Conservation (phyloP, 1,140 invertebrate genomes). For the Heliconius hermathena region DNA sequence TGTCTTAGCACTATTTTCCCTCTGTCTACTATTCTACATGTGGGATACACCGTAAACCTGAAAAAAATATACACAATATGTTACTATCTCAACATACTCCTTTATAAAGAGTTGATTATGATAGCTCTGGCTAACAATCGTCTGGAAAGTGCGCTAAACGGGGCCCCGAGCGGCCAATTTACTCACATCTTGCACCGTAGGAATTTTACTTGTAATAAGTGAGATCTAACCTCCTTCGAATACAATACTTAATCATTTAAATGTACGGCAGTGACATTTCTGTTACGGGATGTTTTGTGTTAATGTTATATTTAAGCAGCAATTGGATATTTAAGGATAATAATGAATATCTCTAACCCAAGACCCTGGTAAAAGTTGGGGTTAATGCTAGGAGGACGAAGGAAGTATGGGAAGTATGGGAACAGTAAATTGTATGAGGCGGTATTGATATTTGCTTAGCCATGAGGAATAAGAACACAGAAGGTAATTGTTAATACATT, state of each 20-base stretch:
- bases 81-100: slow-evolving; percentile 28
- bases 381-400: too few species aligned
- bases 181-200: slow-evolving; percentile 38
- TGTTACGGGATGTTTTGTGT: not conserved
- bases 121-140: slow-evolving; percentile 43
- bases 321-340: too few species aligned
- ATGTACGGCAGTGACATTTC: not conserved
- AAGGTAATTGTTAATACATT: too few species aligned
- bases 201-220: slow-evolving; percentile 40
- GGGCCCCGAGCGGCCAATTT: slow-evolving; percentile 42
- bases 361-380: too few species aligned
- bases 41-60: too few species aligned
- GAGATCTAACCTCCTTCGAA: slow-evolving; percentile 27
- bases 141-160: slow-evolving; percentile 47
- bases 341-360: too few species aligned
- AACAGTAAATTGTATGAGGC: too few species aligned
- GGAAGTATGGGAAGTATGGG: too few species aligned
- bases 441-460: too few species aligned
- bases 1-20: too few species aligned
- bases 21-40: not conserved
- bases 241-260: not conserved
- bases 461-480: too few species aligned
- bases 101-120: slow-evolving; percentile 49
- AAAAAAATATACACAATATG: not conserved
- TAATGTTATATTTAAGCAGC: not conserved